phyloP scores from a whole-genome alignment of 2,113 vertebrate species.

The Oreochromis aureus region DNA sequence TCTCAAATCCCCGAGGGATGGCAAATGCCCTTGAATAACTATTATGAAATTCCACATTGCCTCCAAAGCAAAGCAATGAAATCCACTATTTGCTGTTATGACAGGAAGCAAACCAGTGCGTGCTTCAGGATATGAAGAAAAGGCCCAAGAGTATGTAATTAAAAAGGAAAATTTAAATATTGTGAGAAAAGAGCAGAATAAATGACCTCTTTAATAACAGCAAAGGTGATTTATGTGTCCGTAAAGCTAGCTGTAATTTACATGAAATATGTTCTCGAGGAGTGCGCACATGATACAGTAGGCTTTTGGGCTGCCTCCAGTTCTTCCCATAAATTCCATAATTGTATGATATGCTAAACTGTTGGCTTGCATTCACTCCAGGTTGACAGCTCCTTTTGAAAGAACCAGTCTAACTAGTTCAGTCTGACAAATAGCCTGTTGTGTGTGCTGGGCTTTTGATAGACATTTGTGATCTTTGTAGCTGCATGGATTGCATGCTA shows the following conservation, averaged over 20 bases:
- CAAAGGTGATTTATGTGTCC: slow-evolving; percentile 32
- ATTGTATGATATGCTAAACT: background rate
- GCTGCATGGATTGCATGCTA: background rate
- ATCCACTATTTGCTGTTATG: slow-evolving; percentile 41
- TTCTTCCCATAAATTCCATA: background rate
- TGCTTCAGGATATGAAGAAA: slow-evolving; percentile 38
- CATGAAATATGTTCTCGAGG: background rate
- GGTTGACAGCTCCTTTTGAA: background rate
- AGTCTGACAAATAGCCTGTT: background rate
- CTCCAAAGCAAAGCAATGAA: slow-evolving; percentile 32
- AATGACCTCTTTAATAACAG: slow-evolving; percentile 46
- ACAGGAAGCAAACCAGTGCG: slow-evolving; percentile 46
- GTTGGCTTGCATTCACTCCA: background rate
- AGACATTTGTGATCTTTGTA: background rate
- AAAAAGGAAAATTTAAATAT: slow-evolving; percentile 65
- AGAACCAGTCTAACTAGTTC: background rate
- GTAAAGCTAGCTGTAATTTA: background rate
- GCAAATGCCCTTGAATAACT: background rate
- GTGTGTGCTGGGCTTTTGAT: background rate
- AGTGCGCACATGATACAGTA: background rate
- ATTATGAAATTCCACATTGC: background rate
- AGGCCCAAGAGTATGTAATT: slow-evolving; percentile 50
- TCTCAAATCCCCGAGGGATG: slow-evolving; percentile 6
- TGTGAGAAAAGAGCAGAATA: slow-evolving; percentile 21
- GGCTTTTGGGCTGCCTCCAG: background rate